Evolutionary conservation across 2,113 vertebrate species (phyloP).

Genomic region (Megaceryle torquata): DNA sequence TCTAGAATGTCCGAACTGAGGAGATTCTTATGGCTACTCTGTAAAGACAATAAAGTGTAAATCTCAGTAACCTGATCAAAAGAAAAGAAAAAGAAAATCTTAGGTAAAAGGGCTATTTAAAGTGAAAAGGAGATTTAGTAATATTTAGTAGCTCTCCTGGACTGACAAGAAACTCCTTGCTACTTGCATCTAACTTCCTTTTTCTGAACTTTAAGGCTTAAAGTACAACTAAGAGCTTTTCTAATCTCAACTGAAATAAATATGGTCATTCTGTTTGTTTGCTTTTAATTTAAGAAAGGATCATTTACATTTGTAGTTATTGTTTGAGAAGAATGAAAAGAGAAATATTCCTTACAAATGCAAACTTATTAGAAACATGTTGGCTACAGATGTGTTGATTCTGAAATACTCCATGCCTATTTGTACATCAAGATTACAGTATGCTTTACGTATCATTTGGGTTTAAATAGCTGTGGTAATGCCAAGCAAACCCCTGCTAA

Average conservation of each 20-base stretch:
- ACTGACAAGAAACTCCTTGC: background rate
- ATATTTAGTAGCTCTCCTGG: background rate
- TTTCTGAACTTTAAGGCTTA: background rate
- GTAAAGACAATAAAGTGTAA: background rate
- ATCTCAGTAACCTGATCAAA: background rate
- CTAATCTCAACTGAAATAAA: constrained; percentile 31
- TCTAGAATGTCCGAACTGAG: background rate
- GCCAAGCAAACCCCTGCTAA: background rate
- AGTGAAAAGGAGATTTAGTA: background rate
- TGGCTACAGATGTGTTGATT: constrained; percentile 45
- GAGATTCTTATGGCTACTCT: background rate
- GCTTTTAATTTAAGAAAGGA: constrained; percentile 37
- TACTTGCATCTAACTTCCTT: background rate
- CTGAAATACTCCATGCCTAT: background rate
- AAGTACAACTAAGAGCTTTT: constrained; percentile 8
- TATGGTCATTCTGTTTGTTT: constrained; percentile 37
- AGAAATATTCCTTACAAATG: constrained; percentile 31
- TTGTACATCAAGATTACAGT: constrained; percentile 13
- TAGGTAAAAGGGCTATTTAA: background rate
- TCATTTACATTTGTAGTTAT: constrained; percentile 42
- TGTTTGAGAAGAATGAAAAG: constrained; percentile 26
- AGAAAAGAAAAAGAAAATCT: background rate
- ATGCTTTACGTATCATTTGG: background rate
- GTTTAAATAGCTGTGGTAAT: background rate
- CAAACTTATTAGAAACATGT: constrained; percentile 11